Percentiles rank a stretch among this genome's conserved stretches.
Evolutionary conservation across 2,888 invertebrate species (phyloP).

Genomic region (Nephrocerus scutellatus): DNA sequence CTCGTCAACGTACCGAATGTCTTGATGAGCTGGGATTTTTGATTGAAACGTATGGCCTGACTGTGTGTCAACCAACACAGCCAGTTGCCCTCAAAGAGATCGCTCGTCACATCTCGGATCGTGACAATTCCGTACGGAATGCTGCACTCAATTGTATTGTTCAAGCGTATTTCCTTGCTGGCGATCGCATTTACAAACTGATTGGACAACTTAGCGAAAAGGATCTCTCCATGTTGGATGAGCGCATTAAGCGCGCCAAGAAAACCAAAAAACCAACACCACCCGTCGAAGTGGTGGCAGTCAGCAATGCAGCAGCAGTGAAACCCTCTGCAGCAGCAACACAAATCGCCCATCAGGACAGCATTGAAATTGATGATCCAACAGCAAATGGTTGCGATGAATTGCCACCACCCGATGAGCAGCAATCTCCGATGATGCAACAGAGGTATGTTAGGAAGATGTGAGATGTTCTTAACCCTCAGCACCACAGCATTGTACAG

Average conservation of each 20-base stretch:
- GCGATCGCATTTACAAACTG: constrained; percentile 82
- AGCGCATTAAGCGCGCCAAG: constrained; percentile 87
- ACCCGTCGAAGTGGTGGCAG: constrained; percentile 42
- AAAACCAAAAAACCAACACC: constrained; percentile 53
- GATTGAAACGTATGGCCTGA: constrained; percentile 77
- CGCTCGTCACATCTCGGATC: constrained; percentile 89
- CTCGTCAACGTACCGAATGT: constrained; percentile 92
- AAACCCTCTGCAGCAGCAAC: constrained; percentile 31
- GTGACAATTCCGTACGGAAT: constrained; percentile 92
- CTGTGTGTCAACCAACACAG: constrained; percentile 75
- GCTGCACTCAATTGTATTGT: constrained; percentile 93
- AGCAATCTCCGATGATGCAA: constrained; percentile 29
- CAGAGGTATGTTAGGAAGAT: constrained; percentile 14
- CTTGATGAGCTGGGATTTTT: constrained; percentile 83
- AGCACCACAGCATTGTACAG: too few species aligned
- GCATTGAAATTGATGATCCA: constrained; percentile 45
- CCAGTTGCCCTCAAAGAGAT: constrained; percentile 73
- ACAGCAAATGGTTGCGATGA: constrained; percentile 43
- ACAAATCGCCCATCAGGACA: constrained; percentile 40
- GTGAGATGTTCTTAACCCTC: too few species aligned
- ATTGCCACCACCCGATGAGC: constrained; percentile 39
- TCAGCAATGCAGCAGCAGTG: constrained; percentile 44
- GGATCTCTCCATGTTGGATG: constrained; percentile 88
- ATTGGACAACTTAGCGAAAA: constrained; percentile 92
- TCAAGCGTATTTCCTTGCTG: constrained; percentile 81